These are phyloP conservation scores for Whitmania pigra DNA, from an alignment of 1,140 invertebrate genomes.

Conservation along the genomic window DNA sequence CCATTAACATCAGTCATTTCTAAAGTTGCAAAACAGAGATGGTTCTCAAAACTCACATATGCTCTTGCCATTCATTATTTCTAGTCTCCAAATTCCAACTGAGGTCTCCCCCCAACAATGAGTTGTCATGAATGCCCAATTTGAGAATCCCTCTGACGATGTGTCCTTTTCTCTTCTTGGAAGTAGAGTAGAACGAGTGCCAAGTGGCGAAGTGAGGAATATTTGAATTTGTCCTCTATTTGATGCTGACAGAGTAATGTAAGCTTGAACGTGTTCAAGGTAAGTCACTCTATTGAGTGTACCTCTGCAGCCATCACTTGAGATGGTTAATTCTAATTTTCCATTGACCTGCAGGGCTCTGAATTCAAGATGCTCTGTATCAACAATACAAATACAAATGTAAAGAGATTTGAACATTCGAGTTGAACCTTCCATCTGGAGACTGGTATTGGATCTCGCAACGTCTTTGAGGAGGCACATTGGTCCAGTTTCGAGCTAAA, in stretches of 20 bases:
- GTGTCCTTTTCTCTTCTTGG: constrained; percentile 84
- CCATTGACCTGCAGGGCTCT: constrained; percentile 32
- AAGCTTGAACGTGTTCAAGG: constrained; percentile 91
- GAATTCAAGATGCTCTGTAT: neutral
- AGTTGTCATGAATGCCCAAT: constrained; percentile 99
- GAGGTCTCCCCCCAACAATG: constrained; percentile 99
- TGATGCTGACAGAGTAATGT: constrained; percentile 74
- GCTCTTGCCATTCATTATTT: constrained; percentile 15
- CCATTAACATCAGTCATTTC: neutral
- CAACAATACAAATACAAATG: no score
- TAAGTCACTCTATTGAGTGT: constrained; percentile 87
- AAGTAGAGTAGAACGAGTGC: constrained; percentile 47
- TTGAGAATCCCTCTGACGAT: constrained; percentile 85
- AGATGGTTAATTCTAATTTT: constrained; percentile 32
- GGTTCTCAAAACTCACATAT: constrained; percentile 6
- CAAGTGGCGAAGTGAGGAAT: constrained; percentile 17
- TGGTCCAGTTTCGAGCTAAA: constrained; percentile 67
- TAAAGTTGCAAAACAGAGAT: neutral
- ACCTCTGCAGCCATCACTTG: constrained; percentile 55
- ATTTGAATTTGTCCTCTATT: constrained; percentile 54
- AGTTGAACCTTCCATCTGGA: no score
- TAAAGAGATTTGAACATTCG: no score
- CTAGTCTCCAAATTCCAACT: constrained; percentile 66
- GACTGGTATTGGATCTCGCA: constrained; percentile 30
- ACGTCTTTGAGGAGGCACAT: constrained; percentile 64